These are phyloP conservation scores for Catonia carolina DNA, from an alignment of 2,888 invertebrate genomes.

Conservation along the genomic window DNA sequence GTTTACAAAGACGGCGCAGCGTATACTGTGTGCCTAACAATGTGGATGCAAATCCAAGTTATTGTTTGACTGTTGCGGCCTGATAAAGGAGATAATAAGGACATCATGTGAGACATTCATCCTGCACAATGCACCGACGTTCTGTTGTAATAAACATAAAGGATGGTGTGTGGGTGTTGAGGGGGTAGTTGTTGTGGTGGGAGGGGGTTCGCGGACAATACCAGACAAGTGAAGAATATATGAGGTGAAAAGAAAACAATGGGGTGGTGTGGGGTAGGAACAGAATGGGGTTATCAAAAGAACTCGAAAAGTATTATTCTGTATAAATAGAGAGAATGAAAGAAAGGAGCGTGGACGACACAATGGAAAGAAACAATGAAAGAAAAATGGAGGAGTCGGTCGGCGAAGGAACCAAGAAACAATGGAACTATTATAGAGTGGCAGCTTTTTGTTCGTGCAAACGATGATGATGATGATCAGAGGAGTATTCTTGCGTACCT, in stretches of 20 bases:
- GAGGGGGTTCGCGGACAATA: slow-evolving; percentile 25
- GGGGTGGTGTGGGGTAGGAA: slow-evolving; percentile 16
- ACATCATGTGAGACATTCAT: slow-evolving; percentile 22
- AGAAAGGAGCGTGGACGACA: slow-evolving; percentile 25
- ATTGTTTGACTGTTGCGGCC: slow-evolving; percentile 23
- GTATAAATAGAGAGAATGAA: slow-evolving; percentile 33
- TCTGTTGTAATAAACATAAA: slow-evolving; percentile 30
- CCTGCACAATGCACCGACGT: slow-evolving; percentile 10
- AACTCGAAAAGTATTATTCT: slow-evolving; percentile 36
- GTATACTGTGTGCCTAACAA: slow-evolving; percentile 3
- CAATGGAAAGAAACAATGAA: slow-evolving; percentile 35
- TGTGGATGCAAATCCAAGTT: slow-evolving; percentile 26
- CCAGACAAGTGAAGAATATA: slow-evolving; percentile 33
- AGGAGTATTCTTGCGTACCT: slow-evolving; percentile 7
- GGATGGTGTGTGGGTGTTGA: background rate
- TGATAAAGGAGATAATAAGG: slow-evolving; percentile 24
- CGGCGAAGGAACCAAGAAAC: slow-evolving; percentile 33
- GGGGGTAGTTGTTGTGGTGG: slow-evolving; percentile 9
- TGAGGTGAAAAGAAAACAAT: slow-evolving; percentile 35
- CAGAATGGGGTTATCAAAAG: slow-evolving; percentile 35
- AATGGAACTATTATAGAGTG: slow-evolving; percentile 23
- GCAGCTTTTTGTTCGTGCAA: slow-evolving; percentile 14
- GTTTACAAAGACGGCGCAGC: slow-evolving; percentile 11
- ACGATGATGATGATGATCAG: slow-evolving; percentile 13
- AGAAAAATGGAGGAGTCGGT: slow-evolving; percentile 34